Base-by-base conservation (phyloP, 2,888 invertebrate species). In the Heliconius hortense region DNA sequence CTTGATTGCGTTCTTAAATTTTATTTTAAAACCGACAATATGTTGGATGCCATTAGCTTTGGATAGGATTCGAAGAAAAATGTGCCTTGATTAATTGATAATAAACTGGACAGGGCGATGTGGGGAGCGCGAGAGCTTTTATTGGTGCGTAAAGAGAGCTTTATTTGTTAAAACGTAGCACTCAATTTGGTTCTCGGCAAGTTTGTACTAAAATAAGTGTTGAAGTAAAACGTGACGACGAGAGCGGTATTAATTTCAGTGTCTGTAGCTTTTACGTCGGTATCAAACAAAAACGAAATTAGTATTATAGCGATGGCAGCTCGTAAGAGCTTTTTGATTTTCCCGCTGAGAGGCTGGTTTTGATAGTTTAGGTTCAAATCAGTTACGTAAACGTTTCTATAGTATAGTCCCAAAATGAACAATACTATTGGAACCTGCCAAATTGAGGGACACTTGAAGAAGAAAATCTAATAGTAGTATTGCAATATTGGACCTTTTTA, bases 11-110 rank as follows among this genome's bases (percentile, higher is more conserved):
- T 86, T 86, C 88, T 92, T 89, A 91, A 89, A 88, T 90, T 90
- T 91, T 89, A 90, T 91, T 92, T 89, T 88, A 85, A 90, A 90
- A 88, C 89, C 88, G 86, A 89, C 90, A 89, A 85, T 89, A 88
- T 87, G 90, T 85, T 85, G 84, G 82, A 80, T 84, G 84, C 87
- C 86, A 84, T 81, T 78, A 81, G 78, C 74, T 72, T 87, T 88
- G 89, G 80, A 80, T 83, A 56, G 53, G 82, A 81, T 84, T 83
- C 84, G 84, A 79, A 79, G 83, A 80, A 86, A 85, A 82, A 85
- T 87, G 84, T 80, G 80, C 83, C 84, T 86, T 90, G 88, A 91
- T 90, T 87, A 87, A 90, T 88, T 80, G 85, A 82, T 83, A 82
- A 85, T 91, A 89, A 91, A 90, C 88, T 81, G 81, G 84, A 88